A percentile compares a stretch with the other conserved stretches of the same genome.
Evolutionary conservation across 2,113 vertebrate species (phyloP).

Genomic region (Brachypodius melanocephalos): DNA sequence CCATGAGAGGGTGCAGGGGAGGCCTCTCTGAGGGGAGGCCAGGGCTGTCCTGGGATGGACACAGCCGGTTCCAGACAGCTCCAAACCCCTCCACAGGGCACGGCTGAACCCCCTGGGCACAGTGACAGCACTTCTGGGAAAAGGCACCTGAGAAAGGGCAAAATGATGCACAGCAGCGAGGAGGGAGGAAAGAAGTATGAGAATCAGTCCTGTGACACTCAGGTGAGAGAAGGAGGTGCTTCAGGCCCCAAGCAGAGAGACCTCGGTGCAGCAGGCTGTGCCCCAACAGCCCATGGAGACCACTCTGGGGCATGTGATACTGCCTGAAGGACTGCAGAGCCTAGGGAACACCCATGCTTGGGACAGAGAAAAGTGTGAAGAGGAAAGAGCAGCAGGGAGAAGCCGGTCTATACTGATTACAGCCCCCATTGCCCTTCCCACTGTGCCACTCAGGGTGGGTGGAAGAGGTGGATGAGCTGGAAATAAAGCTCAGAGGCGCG

Average conservation of each 20-base stretch:
- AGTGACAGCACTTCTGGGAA: fast-evolving
- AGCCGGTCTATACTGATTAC: not conserved
- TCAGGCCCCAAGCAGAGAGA: fast-evolving
- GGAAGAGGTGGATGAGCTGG: not conserved
- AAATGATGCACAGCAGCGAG: fast-evolving
- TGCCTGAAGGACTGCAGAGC: not conserved
- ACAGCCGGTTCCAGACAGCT: not conserved
- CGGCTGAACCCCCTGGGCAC: fast-evolving
- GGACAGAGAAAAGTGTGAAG: not conserved
- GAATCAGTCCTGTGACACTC: not conserved
- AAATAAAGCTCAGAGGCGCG: not conserved
- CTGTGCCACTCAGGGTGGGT: too few relatives aligned
- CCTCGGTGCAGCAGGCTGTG: fast-evolving
- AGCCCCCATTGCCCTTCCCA: not conserved
- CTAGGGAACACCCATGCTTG: too few relatives aligned
- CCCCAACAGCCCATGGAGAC: not conserved
- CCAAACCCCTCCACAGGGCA: not conserved
- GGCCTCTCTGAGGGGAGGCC: not conserved
- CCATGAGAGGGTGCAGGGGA: fast-evolving
- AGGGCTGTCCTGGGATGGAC: fast-evolving
- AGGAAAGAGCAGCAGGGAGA: not conserved
- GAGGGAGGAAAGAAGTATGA: not conserved
- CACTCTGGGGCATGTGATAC: not conserved
- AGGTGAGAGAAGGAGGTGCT: not conserved
- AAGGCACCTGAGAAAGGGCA: not conserved